Evolutionary conservation across 2,888 invertebrate genomes (phyloP).

Genomic region (Cistogaster globosa): DNA sequence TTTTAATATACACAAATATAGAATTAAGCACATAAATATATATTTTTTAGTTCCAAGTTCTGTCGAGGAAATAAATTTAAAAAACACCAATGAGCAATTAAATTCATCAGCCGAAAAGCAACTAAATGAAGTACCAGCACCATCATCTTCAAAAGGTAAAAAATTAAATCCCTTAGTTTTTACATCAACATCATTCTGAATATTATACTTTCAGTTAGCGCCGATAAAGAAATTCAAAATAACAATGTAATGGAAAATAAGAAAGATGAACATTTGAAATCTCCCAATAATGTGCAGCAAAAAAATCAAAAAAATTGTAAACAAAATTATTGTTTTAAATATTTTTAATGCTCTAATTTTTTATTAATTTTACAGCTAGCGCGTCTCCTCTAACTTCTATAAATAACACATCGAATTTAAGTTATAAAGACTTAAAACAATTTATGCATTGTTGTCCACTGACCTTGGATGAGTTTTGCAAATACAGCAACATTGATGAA

Average conservation of each 20-base stretch:
- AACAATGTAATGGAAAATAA: no score
- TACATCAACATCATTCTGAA: no score
- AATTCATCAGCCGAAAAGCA: background rate
- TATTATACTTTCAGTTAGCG: no score
- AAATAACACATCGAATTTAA: background rate
- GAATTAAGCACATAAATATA: background rate
- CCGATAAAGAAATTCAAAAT: background rate
- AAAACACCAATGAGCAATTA: background rate
- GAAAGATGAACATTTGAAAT: background rate
- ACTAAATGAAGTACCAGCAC: background rate
- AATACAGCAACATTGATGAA: slow-evolving; percentile 35
- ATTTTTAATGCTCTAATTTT: background rate
- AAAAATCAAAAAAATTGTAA: background rate
- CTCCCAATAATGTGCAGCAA: background rate
- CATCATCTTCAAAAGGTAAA: background rate
- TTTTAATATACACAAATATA: no score
- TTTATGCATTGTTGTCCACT: slow-evolving; percentile 45
- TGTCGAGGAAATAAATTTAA: background rate
- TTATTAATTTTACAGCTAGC: background rate
- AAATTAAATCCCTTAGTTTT: no score
- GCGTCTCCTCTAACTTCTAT: background rate
- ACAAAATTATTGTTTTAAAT: background rate
- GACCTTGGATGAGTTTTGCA: slow-evolving; percentile 34
- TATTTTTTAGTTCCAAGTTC: slow-evolving; percentile 11
- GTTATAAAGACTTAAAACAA: slow-evolving; percentile 26